Evolutionary conservation across 2,888 invertebrate species (phyloP).

Genomic region (Meteorus cinctellus): DNA sequence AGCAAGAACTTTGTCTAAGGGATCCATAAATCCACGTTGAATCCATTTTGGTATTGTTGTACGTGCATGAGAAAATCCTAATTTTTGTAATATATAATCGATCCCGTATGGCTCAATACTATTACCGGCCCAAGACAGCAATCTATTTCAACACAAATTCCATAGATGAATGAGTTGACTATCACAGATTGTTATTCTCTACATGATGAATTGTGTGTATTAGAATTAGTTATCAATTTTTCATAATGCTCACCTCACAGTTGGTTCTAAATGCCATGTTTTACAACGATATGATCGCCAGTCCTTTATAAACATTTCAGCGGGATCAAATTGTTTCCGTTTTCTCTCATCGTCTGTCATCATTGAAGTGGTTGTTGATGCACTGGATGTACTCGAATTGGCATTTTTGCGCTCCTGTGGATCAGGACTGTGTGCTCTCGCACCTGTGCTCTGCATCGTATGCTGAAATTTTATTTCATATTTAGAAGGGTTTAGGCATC

Average conservation of each 20-base stretch:
- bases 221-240: conserved; percentile 7
- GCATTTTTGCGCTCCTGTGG: conserved; percentile 62
- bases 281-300: conserved; percentile 94
- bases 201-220: neutral
- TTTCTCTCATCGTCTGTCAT: conserved; percentile 71
- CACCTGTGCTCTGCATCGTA: conserved; percentile 61
- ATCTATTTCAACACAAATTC: conserved; percentile 69
- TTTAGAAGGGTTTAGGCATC: neutral
- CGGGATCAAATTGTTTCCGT: conserved; percentile 73
- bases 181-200: neutral
- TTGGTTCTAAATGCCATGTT: conserved; percentile 97
- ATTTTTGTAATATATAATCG: conserved; percentile 97
- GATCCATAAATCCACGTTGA: conserved; percentile 98
- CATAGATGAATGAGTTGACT: neutral
- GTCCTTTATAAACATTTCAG: conserved; percentile 85
- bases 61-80: conserved; percentile 97
- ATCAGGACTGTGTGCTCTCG: conserved; percentile 73
- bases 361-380: conserved; percentile 52
- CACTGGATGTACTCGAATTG: conserved; percentile 55
- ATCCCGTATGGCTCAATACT: conserved; percentile 98
- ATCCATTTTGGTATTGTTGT: conserved; percentile 99
- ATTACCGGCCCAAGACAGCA: conserved; percentile 93
- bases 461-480: conserved; percentile 49
- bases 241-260: conserved; percentile 80
- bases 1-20: conserved; percentile 92